Evolutionary conservation across 2,113 vertebrate species (phyloP), one percentile per base, ranked within the genome.

Genomic region (Sebastes fasciatus): DNA sequence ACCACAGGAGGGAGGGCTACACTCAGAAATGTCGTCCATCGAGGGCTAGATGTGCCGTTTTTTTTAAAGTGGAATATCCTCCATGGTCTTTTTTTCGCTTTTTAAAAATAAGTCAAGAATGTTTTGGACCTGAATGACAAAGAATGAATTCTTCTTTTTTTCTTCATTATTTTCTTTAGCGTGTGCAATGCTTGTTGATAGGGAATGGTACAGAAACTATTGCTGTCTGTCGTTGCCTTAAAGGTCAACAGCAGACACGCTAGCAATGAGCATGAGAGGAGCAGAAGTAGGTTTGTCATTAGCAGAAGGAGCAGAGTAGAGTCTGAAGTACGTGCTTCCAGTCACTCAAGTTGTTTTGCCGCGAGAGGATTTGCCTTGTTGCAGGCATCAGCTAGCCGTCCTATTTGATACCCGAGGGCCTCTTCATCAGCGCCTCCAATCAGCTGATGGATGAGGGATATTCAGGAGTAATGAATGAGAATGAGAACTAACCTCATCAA

Each of bases 41-140:
- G 74, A 83, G 64, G 81, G 78, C n/a, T 49, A 34, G 54, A 66
- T 43, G 46, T 48, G 63, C 79, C 65, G n/a, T 77, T 76, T 52
- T 55, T 17, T 71, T 40, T 1, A 13, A 62, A 74, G 23, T 68
- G 61, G 51, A 79, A 70, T n/a, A 54, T 64, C 7, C 16, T 60
- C 5, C 17, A 13, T 19, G 11, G 49, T 52, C 2, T 17, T 85
- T 70, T 63, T 60, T 26, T 26, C 2, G 2, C 26, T 46, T 74
- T 80, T 77, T 54, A 17, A 70, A 48, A 70, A n/a, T 12, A 16
- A 58, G 3, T 26, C 7, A 54, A 42, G 49, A 69, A 68, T 82
- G 69, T 79, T 74, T 83, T 89, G 79, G 84, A 88, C 76, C 84
- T 90, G 54, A 73, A 64, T 17, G 40, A 77, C 8, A 64, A 46